Conservation (phyloP, 2,113 vertebrate species). For the Pterocles burchelli region DNA sequence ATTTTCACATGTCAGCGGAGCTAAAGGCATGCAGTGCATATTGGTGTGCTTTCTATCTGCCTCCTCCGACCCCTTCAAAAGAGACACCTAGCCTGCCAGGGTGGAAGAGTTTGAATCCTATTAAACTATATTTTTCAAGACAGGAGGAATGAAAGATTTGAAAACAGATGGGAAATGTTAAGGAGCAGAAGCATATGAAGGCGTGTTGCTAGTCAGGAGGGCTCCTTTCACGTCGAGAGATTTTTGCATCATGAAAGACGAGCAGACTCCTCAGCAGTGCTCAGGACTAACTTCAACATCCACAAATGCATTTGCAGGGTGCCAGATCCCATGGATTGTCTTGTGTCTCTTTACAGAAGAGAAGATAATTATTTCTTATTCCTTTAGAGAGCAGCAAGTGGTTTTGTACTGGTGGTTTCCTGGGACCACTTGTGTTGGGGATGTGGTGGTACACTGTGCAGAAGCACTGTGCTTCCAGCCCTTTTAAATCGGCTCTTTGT, state of each 20-base stretch:
- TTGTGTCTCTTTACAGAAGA: background rate
- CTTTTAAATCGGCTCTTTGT: background rate
- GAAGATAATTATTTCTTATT: background rate
- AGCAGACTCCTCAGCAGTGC: background rate
- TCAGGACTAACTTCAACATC: background rate
- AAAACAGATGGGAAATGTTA: background rate
- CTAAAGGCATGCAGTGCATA: background rate
- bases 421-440: fast-evolving
- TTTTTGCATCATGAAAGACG: background rate
- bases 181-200: background rate
- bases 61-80: background rate
- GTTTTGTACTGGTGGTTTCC: background rate
- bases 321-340: background rate
- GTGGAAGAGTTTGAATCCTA: background rate
- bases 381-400: background rate
- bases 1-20: background rate
- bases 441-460: fast-evolving
- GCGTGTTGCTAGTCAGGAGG: background rate
- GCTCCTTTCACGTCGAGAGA: background rate
- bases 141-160: background rate
- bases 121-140: background rate
- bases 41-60: background rate
- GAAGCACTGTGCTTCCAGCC: background rate
- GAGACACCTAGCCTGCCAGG: background rate
- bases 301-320: background rate